Evolutionary conservation across 2,797 vertebrate genomes (phyloP), one percentile per base, ranked within the genome.

Genomic region (Fistularia commersonii): DNA sequence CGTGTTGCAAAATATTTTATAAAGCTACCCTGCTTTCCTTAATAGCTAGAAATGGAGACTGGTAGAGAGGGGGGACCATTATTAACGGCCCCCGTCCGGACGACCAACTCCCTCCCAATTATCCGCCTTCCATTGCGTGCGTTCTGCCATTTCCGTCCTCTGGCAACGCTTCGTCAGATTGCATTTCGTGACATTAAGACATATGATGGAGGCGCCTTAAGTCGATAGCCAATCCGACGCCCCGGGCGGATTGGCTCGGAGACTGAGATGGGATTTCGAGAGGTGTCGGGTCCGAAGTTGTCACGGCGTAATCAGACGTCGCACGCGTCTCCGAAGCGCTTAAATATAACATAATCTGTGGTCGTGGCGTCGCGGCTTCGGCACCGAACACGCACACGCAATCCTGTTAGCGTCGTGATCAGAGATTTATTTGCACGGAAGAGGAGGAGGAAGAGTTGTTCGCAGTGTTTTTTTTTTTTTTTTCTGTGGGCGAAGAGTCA

Each of bases 281-380:
- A 66, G 51, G 69, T 39, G 46, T 66, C 69, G 46, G 11, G 1
- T 79, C 65, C 51, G 44, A 54, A 77, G 40, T 68, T 68, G 63
- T 77, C 82, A 85, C 80, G 80, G 79, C 6, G 35, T 61, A 80
- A 84, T 88, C 80, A 85, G 74, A 65, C 63, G 69, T 51, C n/a
- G 54, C 54, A 43, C 49, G 38, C 38, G 10, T 71, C 64, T 41
- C 32, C 54, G 42, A 63, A 46, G 41, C 63, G 54, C 54, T 69
- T 81, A 83, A 82, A 78, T 73, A 72, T 69, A 82, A 61, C 64
- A 47, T 81, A 78, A 86, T 84, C 76, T 79, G 45, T 46, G 46
- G 67, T 64, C 56, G 63, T 74, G 66, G 73, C 64, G 66, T 52
- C 58, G 52, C 53, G 60, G 11, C 79, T 66, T 69, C 38, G 13